Evolutionary conservation across 2,797 vertebrate genomes (phyloP).

Genomic region (Etheostoma perlongum): DNA sequence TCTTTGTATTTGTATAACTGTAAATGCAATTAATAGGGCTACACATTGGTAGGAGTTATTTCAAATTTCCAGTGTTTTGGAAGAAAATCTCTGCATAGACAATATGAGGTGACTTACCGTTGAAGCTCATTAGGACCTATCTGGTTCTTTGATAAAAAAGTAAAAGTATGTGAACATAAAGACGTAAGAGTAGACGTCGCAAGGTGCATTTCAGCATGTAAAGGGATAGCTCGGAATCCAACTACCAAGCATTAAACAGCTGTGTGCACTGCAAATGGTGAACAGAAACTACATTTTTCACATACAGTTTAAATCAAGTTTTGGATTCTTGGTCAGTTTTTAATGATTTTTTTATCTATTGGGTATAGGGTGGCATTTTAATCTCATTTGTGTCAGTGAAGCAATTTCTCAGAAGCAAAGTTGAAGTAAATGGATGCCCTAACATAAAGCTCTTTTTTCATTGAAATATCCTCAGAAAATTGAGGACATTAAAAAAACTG

Average conservation of each 20-base stretch:
- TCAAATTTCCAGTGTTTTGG: not conserved
- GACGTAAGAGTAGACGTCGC: not conserved
- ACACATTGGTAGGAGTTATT: not conserved
- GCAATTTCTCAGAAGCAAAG: not conserved
- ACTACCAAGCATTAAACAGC: not conserved
- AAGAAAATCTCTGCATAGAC: not conserved
- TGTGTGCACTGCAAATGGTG: no score
- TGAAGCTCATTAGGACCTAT: not conserved
- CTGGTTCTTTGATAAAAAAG: not conserved
- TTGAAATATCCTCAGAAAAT: not conserved
- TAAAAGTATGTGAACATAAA: not conserved
- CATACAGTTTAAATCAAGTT: no score
- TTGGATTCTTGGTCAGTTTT: no score
- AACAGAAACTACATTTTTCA: no score
- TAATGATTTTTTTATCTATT: no score
- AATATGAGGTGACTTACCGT: not conserved
- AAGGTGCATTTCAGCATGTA: not conserved
- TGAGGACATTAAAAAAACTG: not conserved
- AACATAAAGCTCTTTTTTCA: not conserved
- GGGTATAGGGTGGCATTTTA: no score
- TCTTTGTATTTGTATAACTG: not conserved
- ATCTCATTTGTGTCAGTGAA: no score
- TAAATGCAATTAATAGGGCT: not conserved
- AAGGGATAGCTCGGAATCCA: not conserved
- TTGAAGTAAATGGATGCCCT: not conserved